Base-by-base conservation (phyloP, 2,113 vertebrate genomes). In the Leptobrachium leishanense region DNA sequence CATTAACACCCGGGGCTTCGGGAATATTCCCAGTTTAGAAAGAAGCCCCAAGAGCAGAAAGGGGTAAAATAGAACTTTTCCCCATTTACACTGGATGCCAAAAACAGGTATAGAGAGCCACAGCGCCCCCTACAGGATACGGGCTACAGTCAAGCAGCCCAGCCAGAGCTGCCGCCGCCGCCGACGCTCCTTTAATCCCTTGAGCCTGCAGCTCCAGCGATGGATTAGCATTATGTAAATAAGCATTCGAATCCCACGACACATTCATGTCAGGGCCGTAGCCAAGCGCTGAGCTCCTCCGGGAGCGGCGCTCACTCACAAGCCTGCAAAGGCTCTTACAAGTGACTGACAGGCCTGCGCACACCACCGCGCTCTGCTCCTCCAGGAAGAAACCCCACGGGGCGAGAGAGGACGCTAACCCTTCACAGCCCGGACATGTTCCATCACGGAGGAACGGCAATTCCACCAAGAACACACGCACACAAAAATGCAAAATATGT, bases 201-300 rank as follows among this genome's bases (percentile, higher is more conserved):
- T 74, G 77, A 79, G 77, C 76, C 44, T 43, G 50, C 44, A 41
- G 68, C 77, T 79, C 70, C 77, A 67, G 77, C 71, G 5, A 57
- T 68, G 77, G 77, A 80, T 80, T 80, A 80, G 63, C 77, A 74
- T 80, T 57, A 73, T 80, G 77, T 80, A 80, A 80, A 80, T 80
- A 80, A 74, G 70, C 50, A 59, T 59, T 68, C 39, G 57, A 80
- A 80, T 80, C 77, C 77, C 77, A 59, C 74, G 77, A 53, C 71
- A 68, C 44, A 68, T 20, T 73, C 71, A 39, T 59, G 64, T 44
- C 43, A 72, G 42, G 10, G 63, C 65, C 6, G 20, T 50, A 68
- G 77, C 53, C 77, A n/a, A 80, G 77, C 42, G 43, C 20, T 57
- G 13, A 65, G 40, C 43, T 72, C 76, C 68, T 65, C 57, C 1